A percentile compares a stretch with the other conserved stretches of the same genome.
Evolutionary conservation across 2,113 vertebrate species (phyloP).

Genomic region (Sebastes fasciatus): DNA sequence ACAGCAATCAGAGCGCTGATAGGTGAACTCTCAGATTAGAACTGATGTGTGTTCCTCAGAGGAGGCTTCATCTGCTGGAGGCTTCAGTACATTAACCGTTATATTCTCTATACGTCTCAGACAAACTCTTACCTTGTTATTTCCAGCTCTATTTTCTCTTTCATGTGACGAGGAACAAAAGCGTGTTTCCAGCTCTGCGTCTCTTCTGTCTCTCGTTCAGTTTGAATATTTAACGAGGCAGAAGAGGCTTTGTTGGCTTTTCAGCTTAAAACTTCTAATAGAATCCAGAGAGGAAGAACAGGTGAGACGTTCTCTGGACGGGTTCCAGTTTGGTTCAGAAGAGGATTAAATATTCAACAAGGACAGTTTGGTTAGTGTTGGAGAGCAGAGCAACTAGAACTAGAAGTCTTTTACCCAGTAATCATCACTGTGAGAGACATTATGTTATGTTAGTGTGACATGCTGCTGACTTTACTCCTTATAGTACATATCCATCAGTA

Average conservation of each 20-base stretch:
- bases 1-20: not conserved
- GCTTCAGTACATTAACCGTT: constrained; percentile 10
- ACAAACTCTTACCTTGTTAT: constrained; percentile 15
- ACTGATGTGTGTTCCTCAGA: not conserved
- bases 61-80: not conserved
- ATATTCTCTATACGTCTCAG: not conserved
- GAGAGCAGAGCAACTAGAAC: no score
- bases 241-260: constrained; percentile 59
- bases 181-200: constrained; percentile 13
- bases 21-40: not conserved
- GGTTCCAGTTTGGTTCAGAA: constrained; percentile 6
- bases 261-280: constrained; percentile 52
- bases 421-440: no score
- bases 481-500: no score
- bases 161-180: constrained; percentile 41
- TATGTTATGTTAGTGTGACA: no score
- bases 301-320: constrained; percentile 22
- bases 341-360: constrained; percentile 29
- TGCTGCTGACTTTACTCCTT: no score
- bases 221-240: constrained; percentile 48
- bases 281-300: constrained; percentile 32
- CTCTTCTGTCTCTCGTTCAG: constrained; percentile 19
- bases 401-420: no score
- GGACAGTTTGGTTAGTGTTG: no score
- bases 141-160: constrained; percentile 15